phyloP scores from a whole-genome alignment of 1,140 invertebrate genomes.

The Eulimnadia texana region DNA sequence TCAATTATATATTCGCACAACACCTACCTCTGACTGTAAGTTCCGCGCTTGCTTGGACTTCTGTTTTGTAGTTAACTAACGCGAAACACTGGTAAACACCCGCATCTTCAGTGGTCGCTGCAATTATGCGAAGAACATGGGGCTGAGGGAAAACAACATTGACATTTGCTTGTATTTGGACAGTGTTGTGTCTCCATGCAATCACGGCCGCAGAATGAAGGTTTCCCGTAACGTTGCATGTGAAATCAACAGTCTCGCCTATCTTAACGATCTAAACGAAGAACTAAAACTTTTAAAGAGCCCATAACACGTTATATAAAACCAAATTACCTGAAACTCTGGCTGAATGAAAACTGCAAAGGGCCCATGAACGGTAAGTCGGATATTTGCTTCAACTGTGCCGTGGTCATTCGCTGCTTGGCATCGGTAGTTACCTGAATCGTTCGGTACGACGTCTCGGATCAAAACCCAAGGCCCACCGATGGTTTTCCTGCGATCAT shows the following conservation, averaged over 20 bases:
- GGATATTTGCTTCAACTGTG: conserved; percentile 48
- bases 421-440: conserved; percentile 52
- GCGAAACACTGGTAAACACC: conserved; percentile 35
- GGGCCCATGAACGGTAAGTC: conserved; percentile 38
- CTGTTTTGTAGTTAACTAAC: conserved; percentile 24
- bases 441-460: conserved; percentile 51
- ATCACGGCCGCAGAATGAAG: conserved; percentile 13
- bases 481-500: conserved; percentile 1
- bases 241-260: conserved; percentile 12
- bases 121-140: conserved; percentile 22
- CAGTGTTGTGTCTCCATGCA: conserved; percentile 17
- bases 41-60: conserved; percentile 28
- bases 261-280: conserved; percentile 13
- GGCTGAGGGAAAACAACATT: background rate
- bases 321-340: conserved; percentile 7
- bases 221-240: conserved; percentile 18
- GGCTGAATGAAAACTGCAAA: conserved; percentile 21
- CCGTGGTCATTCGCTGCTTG: conserved; percentile 50
- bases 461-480: conserved; percentile 37
- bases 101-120: conserved; percentile 27
- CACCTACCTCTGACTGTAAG: conserved; percentile 29
- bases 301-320: background rate
- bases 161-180: conserved; percentile 4
- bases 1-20: too few species aligned
- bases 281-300: background rate